A percentile compares a stretch with the other conserved stretches of the same genome.
These are phyloP conservation scores for Halisarca cf. caerulea DNA, from an alignment of 37 sponge, comb jelly and placozoan genomes.

Conservation along the genomic window DNA sequence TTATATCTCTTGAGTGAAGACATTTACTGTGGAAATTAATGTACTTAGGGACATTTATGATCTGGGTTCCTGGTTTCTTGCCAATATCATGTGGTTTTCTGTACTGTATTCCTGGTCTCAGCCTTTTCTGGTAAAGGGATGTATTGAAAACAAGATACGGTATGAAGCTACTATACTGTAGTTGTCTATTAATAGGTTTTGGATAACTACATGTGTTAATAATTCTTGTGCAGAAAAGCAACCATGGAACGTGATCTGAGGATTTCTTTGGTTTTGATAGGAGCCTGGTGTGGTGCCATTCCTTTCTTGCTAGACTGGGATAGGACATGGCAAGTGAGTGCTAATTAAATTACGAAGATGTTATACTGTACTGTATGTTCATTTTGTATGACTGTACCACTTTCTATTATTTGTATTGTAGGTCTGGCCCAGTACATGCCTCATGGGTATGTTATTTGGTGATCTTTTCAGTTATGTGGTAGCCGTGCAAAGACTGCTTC, in stretches of 20 bases:
- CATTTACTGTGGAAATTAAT: no score
- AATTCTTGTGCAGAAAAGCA: no score
- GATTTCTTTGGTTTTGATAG: not conserved
- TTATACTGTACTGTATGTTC: not conserved
- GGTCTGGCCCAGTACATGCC: slow-evolving; percentile 15
- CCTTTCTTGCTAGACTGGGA: slow-evolving; percentile 4
- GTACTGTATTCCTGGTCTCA: not conserved
- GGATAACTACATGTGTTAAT: no score
- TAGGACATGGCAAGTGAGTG: slow-evolving; percentile 5
- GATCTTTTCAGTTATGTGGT: not conserved
- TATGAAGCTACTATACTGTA: no score
- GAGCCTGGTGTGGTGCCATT: slow-evolving; percentile 1
- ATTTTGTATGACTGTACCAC: not conserved
- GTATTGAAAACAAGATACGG: no score
- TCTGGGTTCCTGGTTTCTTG: not conserved
- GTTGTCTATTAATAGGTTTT: no score
- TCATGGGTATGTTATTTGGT: not conserved
- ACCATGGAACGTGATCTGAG: not conserved
- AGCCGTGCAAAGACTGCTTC: no score
- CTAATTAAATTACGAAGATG: no score
- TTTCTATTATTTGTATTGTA: not conserved
- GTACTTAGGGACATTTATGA: not conserved
- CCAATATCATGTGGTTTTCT: not conserved
- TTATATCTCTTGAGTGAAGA: no score
- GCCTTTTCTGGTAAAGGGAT: not conserved